Base-by-base conservation (phyloP, 2,888 invertebrate species). In the Julus scandinavius region DNA sequence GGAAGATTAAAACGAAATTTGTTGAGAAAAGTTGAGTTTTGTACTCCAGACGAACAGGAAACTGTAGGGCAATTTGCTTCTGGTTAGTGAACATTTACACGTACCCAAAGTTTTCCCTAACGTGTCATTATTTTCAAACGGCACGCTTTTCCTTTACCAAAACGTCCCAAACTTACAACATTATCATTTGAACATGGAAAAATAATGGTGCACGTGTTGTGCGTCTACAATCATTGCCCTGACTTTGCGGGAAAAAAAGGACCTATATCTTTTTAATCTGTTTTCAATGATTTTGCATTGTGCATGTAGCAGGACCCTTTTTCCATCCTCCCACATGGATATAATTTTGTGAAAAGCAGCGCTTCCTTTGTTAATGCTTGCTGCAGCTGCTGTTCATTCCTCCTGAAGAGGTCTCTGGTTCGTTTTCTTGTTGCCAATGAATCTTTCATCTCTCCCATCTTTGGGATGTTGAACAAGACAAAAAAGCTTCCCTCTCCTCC, bases 371-470 rank as follows among this genome's bases (percentile, higher is more conserved):
- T 80, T 80, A 80, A 80, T 80, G 80, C 80, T 80, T 38, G 80
- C 80, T 80, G 38, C 80, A 80, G 80, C 80, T 80, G 80, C 80
- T 38, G 80, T 13, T 80, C 38, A 80, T 38, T 80, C 38, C 80
- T 80, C 80, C 80, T 80, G 38, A 80, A 80, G 80, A 80, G 80
- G 80, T 80, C 5, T 38, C 13, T 80, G 29, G 38, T 38, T 80
- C 11, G 80, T 80, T 80, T 80, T 80, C 80, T 80, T 80, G 80
- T 80, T 80, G 80, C 80, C 80, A 80, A 80, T 80, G 80, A 80
- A 80, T 80, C 80, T 80, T 80, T 80, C 80, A 80, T 80, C 80
- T 80, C 80, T 80, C 80, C 80, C 80, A 80, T 80, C 80, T 80
- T 80, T 11, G 80, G 80, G 80, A 38, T 80, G 80, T 80, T 80